Evolutionary conservation across 2,113 vertebrate genomes (phyloP).

Genomic region (Petroica traversi): DNA sequence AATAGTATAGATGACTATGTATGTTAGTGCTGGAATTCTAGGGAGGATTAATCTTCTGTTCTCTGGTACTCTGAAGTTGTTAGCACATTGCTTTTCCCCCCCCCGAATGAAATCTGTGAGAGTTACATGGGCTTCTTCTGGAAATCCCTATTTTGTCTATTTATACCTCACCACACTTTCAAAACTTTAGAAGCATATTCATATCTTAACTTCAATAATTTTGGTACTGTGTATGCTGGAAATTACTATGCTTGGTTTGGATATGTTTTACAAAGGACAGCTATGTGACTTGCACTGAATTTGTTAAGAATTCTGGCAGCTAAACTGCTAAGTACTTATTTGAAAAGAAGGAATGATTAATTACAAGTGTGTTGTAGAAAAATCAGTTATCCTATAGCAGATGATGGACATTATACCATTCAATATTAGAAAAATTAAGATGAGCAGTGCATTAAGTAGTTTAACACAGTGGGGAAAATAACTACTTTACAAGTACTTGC

Average conservation of each 20-base stretch:
- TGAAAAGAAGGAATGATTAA: background rate
- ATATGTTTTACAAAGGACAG: background rate
- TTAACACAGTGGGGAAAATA: background rate
- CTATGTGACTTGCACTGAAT: background rate
- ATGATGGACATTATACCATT: background rate
- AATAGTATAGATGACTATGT: background rate
- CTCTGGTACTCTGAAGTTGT: background rate
- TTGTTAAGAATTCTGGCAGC: background rate
- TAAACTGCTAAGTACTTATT: background rate
- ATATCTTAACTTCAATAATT: background rate
- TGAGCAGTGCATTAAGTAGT: background rate
- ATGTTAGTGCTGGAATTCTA: background rate
- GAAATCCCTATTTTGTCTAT: background rate
- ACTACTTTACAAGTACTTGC: background rate
- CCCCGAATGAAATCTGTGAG: background rate
- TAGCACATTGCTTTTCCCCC: background rate
- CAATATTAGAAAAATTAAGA: background rate
- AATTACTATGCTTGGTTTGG: background rate
- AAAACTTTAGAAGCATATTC: background rate
- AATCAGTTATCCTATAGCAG: background rate
- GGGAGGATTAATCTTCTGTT: background rate
- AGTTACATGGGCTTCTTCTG: background rate
- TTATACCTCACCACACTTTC: background rate
- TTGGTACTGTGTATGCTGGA: background rate
- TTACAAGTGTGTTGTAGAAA: background rate